Percentiles rank a stretch among this genome's conserved stretches.
phyloP scores from a whole-genome alignment of 2,888 invertebrate species.

The Papilio elwesi region DNA sequence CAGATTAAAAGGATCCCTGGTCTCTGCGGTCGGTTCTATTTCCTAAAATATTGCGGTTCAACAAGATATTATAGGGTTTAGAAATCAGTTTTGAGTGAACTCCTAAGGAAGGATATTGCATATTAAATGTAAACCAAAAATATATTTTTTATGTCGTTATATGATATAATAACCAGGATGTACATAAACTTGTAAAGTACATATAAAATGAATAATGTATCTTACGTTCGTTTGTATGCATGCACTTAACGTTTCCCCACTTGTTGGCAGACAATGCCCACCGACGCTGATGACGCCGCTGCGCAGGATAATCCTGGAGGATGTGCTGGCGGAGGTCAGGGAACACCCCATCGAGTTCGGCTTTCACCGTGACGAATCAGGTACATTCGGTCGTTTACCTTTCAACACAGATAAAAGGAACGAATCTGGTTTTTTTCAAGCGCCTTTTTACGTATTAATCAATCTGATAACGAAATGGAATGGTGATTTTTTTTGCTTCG shows the following conservation, averaged over 20 bases:
- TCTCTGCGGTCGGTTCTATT: no score
- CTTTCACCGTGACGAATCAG: constrained; percentile 85
- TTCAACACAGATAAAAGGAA: constrained; percentile 21
- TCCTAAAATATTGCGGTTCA: no score
- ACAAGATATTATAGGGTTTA: no score
- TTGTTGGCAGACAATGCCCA: constrained; percentile 87
- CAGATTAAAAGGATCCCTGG: no score
- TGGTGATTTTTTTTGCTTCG: constrained; percentile 8
- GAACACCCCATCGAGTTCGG: constrained; percentile 87
- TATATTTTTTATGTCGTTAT: no score
- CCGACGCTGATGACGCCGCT: constrained; percentile 87
- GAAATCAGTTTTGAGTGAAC: no score
- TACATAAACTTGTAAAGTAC: no score
- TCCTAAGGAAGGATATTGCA: no score
- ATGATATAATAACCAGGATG: no score
- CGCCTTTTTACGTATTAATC: constrained; percentile 13
- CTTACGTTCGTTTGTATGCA: constrained; percentile 7
- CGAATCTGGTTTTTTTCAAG: neutral
- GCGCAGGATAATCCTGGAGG: constrained; percentile 87
- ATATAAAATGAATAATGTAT: neutral
- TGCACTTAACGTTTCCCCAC: constrained; percentile 10
- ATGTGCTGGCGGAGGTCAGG: constrained; percentile 86
- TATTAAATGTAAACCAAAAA: no score
- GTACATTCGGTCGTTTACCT: constrained; percentile 64
- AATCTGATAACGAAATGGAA: constrained; percentile 23